phyloP scores from a whole-genome alignment of 2,888 invertebrate species.

The Dolichopus griseipennis region DNA sequence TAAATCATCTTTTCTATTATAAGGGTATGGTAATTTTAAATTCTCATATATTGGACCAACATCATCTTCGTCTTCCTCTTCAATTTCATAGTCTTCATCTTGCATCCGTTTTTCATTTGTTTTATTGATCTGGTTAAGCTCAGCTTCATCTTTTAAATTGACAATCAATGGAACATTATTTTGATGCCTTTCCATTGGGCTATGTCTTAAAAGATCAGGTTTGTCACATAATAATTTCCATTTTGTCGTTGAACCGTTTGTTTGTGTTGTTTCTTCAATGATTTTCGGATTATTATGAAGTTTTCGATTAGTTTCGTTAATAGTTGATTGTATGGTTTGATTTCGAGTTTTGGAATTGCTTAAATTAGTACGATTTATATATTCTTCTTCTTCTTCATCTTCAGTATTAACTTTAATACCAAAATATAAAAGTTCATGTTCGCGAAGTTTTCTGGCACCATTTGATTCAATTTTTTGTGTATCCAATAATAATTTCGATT shows the following conservation, averaged over 20 bases:
- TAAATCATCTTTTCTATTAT: slow-evolving; percentile 37
- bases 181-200: slow-evolving; percentile 28
- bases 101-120: not conserved
- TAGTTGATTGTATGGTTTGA: slow-evolving; percentile 13
- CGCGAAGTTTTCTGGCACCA: slow-evolving; percentile 47
- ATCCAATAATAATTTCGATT: slow-evolving; percentile 20
- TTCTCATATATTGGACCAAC: slow-evolving; percentile 38
- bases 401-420: slow-evolving; percentile 38
- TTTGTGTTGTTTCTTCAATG: not conserved
- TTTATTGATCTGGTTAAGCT: not conserved
- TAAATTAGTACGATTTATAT: not conserved
- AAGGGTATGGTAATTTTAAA: slow-evolving; percentile 26
- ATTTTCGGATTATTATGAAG: slow-evolving; percentile 10
- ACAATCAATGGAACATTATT: slow-evolving; percentile 22
- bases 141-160: slow-evolving; percentile 9
- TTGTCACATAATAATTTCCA: slow-evolving; percentile 39
- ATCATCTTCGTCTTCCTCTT: slow-evolving; percentile 18
- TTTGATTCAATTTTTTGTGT: slow-evolving; percentile 38
- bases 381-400: slow-evolving; percentile 10
- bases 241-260: slow-evolving; percentile 26
- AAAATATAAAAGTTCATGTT: slow-evolving; percentile 54
- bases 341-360: slow-evolving; percentile 11
- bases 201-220: slow-evolving; percentile 40
- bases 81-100: slow-evolving; percentile 21
- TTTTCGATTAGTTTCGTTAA: slow-evolving; percentile 19